A percentile compares a stretch with the other conserved stretches of the same genome.
Conservation (phyloP, 1,140 invertebrate species). For the Sinella curviseta region DNA sequence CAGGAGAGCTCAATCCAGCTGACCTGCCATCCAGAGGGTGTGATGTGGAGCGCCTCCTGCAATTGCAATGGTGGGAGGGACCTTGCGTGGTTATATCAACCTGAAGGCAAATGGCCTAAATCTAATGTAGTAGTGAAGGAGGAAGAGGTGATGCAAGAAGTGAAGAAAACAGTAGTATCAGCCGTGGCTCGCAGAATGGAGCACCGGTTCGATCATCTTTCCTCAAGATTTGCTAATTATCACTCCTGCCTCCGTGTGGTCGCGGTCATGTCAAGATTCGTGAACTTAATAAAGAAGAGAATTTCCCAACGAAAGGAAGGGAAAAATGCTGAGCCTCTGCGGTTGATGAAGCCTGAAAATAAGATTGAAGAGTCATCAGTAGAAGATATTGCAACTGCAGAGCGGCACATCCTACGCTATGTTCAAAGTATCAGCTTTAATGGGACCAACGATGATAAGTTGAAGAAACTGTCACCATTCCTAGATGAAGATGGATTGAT, state of each 20-base stretch:
- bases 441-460: background rate
- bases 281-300: background rate
- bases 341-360: background rate
- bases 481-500: background rate
- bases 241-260: background rate
- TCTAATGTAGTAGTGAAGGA: background rate
- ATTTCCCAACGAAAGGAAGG: background rate
- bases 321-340: background rate
- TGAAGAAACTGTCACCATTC: background rate
- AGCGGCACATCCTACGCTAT: background rate
- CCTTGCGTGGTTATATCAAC: background rate
- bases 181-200: background rate
- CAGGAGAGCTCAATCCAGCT: background rate
- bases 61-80: constrained; percentile 5
- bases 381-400: background rate
- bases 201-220: background rate
- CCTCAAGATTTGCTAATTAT: background rate
- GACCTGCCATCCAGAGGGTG: background rate
- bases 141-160: background rate
- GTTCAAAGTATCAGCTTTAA: background rate
- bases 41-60: background rate
- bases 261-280: too few species aligned
- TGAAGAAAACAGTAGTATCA: background rate
- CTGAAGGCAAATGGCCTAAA: background rate
- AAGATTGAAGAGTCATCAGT: background rate